Base-by-base conservation (phyloP, 1,140 invertebrate species). In the Potamilus streckersoni region DNA sequence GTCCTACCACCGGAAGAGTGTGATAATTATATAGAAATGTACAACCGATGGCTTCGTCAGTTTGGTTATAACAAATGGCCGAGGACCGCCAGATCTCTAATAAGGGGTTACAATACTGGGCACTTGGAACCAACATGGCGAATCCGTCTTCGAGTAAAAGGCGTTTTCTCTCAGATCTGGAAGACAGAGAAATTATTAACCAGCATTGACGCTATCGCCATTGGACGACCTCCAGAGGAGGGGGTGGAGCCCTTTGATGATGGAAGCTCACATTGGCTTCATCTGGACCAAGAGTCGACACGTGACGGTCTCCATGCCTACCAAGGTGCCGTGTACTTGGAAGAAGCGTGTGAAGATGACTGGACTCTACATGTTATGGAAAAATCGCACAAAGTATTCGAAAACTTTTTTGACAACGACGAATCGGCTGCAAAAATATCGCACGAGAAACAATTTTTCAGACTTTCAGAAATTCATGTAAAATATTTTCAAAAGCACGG, bases 321-420 rank as follows among this genome's bases (percentile, higher is more conserved):
- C 23, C 80, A 81, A 57, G 80, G 80, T 11, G 77, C n/a, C 2
- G 69, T 81, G 16, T 81, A 81, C 31, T 58, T 81, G 17, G 80
- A 81, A 61, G 71, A 73, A 57, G 62, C 69, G 8, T 58, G 27
- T 20, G 58, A 79, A 3, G 67, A 66, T 27, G 77, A 81, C 63
- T 71, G 73, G 62, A 72, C 71, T 55, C 59, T 83, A 0, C 70
- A 74, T 49, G 81, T 81, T 20, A 62, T 83, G 63, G 70, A 74
- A 66, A 67, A 65, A 13, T 83, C 81, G 6, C 74, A 79, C 62
- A 76, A 69, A 65, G 27, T 71, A 20, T 66, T 73, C 68, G 27
- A 76, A 23, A 59, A 64, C 60, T 82, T 80, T 61, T 82, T 72
- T 72, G 61, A 71, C 23, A 27, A 62, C 0, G 55, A 69, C 56